Conservation (phyloP, 2,888 invertebrate species). For the Drosophila tanythrix region DNA sequence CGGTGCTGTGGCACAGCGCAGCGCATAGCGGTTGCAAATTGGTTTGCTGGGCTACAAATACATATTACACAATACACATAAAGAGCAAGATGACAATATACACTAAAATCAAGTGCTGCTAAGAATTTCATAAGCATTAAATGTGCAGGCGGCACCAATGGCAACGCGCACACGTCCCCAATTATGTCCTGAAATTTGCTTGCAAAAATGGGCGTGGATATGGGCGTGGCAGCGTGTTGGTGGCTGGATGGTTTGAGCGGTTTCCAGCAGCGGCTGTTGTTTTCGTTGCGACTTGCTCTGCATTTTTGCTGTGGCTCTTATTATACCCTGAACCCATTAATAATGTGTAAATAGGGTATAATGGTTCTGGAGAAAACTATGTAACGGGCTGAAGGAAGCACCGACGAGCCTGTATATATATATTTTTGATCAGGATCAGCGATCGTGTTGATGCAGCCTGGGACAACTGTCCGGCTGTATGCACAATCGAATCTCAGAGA, state of each 20-base stretch:
- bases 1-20: slow-evolving; percentile 33
- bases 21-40: slow-evolving; percentile 35
- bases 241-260: slow-evolving; percentile 35
- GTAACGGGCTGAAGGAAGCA: neutral
- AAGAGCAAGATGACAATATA: slow-evolving; percentile 1
- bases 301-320: slow-evolving; percentile 9
- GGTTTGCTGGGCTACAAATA: slow-evolving; percentile 19
- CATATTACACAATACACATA: slow-evolving; percentile 3
- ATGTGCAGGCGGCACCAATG: slow-evolving; percentile 73
- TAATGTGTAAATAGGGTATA: neutral
- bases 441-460: neutral
- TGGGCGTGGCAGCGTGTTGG: slow-evolving; percentile 1
- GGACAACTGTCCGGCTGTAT: too few relatives aligned
- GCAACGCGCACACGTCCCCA: slow-evolving; percentile 71
- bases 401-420: too few relatives aligned
- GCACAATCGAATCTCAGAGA: neutral
- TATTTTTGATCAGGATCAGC: neutral
- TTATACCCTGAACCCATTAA: neutral
- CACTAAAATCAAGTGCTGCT: slow-evolving; percentile 37
- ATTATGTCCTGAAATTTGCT: slow-evolving; percentile 58
- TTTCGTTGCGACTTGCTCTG: slow-evolving; percentile 36
- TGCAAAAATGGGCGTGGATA: slow-evolving; percentile 2
- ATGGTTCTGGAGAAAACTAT: neutral
- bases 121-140: slow-evolving; percentile 69
- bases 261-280: slow-evolving; percentile 38